phyloP scores from a whole-genome alignment of 2,113 vertebrate genomes.

The Podilymbus podiceps region DNA sequence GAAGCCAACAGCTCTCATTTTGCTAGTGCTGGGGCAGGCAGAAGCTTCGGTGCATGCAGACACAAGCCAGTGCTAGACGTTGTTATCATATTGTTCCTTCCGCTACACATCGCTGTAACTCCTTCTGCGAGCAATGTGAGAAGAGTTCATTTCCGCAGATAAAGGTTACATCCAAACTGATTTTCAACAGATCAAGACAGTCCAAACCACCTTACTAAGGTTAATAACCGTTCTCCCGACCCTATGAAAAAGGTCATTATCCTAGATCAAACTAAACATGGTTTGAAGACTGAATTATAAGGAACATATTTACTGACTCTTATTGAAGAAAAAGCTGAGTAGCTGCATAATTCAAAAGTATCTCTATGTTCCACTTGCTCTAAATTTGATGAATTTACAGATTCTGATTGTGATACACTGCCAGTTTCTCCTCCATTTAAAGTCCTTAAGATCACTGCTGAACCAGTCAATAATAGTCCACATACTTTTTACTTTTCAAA shows the following conservation, averaged over 20 bases:
- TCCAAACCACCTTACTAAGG: neutral
- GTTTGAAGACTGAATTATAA: neutral
- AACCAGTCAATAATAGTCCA: neutral
- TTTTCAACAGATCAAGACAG: neutral
- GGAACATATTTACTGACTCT: neutral
- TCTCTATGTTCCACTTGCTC: neutral
- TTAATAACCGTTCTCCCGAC: neutral
- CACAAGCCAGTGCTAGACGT: neutral
- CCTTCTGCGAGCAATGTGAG: neutral
- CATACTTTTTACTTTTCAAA: neutral
- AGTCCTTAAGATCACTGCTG: neutral
- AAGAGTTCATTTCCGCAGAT: neutral
- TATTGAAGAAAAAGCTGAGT: neutral
- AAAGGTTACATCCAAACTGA: neutral
- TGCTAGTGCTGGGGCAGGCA: neutral
- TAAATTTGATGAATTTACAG: neutral
- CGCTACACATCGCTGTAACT: neutral
- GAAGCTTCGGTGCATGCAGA: rapidly evolving
- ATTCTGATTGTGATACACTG: neutral
- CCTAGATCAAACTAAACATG: neutral
- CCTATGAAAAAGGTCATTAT: neutral
- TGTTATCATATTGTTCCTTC: rapidly evolving
- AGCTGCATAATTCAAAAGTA: neutral
- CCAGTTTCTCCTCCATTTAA: neutral
- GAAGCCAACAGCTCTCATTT: neutral